These are phyloP conservation scores for Erinaceus europaeus DNA, from an alignment of 2,113 vertebrate species.

Conservation along the genomic window DNA sequence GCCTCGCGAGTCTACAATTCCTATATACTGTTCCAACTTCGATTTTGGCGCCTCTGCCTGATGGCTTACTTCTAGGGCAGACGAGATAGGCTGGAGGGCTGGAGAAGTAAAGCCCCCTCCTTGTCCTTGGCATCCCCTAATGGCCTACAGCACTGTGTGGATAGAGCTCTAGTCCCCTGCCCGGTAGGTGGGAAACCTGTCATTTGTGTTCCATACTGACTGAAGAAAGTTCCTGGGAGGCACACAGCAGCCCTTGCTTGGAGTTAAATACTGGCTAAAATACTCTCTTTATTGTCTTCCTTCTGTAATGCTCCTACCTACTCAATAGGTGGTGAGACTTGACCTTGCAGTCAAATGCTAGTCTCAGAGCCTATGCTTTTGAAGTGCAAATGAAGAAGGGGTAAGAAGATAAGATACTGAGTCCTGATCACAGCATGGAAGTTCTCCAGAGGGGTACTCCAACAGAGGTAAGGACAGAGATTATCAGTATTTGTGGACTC, in stretches of 20 bases:
- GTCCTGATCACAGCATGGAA: accelerated
- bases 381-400: not conserved
- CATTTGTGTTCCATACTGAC: not conserved
- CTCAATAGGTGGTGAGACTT: too few species aligned
- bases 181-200: not conserved
- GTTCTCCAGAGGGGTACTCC: not conserved
- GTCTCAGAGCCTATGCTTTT: not conserved
- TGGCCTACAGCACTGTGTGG: not conserved
- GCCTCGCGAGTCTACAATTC: not conserved
- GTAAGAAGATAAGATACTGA: not conserved
- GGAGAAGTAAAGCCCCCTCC: not conserved
- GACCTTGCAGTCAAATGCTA: not conserved
- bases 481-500: too few species aligned
- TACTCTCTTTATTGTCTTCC: not conserved
- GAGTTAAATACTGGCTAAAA: not conserved
- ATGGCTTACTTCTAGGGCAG: not conserved
- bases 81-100: not conserved
- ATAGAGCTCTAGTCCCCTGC: not conserved
- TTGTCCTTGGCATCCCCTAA: not conserved
- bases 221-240: not conserved
- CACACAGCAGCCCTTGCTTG: not conserved
- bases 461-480: too few species aligned
- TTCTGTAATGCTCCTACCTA: not conserved
- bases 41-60: accelerated
- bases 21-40: not conserved